These are phyloP conservation scores for Sisyra nigra DNA, from an alignment of 2,888 invertebrate species.

Conservation along the genomic window DNA sequence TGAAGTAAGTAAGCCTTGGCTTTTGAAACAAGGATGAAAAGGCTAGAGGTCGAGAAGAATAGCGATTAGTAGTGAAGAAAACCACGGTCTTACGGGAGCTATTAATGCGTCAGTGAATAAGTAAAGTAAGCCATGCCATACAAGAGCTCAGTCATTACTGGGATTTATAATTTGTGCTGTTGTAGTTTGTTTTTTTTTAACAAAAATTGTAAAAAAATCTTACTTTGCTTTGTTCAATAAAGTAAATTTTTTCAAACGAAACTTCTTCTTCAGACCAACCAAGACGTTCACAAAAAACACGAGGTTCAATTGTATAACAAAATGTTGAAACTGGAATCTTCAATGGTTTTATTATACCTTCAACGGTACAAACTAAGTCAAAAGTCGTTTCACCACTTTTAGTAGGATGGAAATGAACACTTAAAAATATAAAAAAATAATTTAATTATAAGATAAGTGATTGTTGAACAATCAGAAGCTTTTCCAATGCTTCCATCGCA, in stretches of 20 bases:
- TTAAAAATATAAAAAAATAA: conserved; percentile 18
- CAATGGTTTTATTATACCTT: conserved; percentile 33
- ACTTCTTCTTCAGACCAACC: conserved; percentile 17
- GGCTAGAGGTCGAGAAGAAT: no score
- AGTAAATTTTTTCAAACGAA: conserved; percentile 19
- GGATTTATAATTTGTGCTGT: no score
- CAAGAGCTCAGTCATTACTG: no score
- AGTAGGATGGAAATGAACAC: conserved; percentile 36
- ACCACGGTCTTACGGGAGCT: no score
- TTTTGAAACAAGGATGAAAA: no score
- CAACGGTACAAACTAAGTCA: conserved; percentile 35
- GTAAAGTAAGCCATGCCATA: no score
- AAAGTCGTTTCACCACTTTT: conserved; percentile 36
- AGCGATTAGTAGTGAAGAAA: no score
- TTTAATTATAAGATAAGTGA: neutral
- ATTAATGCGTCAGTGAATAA: no score
- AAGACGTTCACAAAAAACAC: conserved; percentile 26
- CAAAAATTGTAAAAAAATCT: conserved; percentile 1
- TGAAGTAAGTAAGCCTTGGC: no score
- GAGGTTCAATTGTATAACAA: conserved; percentile 34
- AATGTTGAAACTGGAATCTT: conserved; percentile 33
- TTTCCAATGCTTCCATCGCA: no score
- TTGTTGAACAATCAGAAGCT: no score
- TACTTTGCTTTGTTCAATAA: conserved; percentile 27
- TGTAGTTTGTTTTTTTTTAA: no score